Evolutionary conservation across 2,113 vertebrate species (phyloP), one percentile per base, ranked within the genome.

Genomic region (Apodemus sylvaticus): DNA sequence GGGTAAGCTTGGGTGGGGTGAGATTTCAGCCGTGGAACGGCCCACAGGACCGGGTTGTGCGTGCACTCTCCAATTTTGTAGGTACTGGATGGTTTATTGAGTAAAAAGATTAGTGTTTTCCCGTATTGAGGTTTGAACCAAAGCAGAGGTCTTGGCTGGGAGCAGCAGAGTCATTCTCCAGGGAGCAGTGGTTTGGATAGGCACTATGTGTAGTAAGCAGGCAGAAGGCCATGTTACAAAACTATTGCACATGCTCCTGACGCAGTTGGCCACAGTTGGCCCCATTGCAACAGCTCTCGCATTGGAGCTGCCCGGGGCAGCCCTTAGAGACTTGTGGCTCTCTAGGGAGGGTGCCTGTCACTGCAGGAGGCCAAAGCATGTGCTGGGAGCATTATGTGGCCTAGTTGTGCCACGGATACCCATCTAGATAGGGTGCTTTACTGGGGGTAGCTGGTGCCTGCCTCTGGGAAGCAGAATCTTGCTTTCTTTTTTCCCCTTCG

Each of bases 51-150:
- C 97, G 97, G 93, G 93, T 74, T 87, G 77, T 60, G 62, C 71
- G 2, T 90, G n/a, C 53, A 19, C 42, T 88, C 53, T 31, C 89
- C 93, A 93, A 94, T 90, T 98, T 93, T 96, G 96, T 97, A 98
- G 97, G 96, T 96, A 95, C 98, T 96, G 96, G 98, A 96, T 97
- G 98, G 98, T 98, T 98, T 96, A 94, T 90, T 96, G 92, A 92
- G 91, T 97, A 97, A 98, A 98, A 97, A 97, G 97, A 98, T 97
- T 95, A 95, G 95, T 97, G 96, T 95, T 95, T 98, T 98, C 98
- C 97, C 93, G 31, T 98, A 95, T 97, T 97, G 98, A 98, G 98
- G 98, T 98, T 98, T 98, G 97, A 98, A 98, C 96, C 98, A 97
- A 82, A 98, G 97, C 85, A 89, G 97, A 98, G 98, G 97, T 96